Base-by-base conservation (phyloP, 2,888 invertebrate genomes). In the Cephus spinipes region DNA sequence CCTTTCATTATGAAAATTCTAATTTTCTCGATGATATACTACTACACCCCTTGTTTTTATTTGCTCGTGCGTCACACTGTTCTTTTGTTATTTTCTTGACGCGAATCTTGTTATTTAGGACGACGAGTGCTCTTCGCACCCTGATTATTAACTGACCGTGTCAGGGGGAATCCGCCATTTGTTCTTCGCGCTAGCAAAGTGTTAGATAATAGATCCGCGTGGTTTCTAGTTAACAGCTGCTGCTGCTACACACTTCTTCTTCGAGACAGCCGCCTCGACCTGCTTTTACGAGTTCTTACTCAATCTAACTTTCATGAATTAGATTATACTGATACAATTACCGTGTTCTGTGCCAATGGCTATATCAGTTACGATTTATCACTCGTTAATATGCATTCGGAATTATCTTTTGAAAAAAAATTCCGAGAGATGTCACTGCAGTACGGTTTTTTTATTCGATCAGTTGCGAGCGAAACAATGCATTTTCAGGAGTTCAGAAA, bases 211-310 rank as follows among this genome's bases (percentile, higher is more conserved):
- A 3, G 9, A 55, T 55, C 9, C 23, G 55, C 55, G 23, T 55
- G 23, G 23, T 55, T 55, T 35, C 35, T 35, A 35, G 35, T 35
- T 55, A 55, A 15, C 55, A 55, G 55, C 55, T 55, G 55, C 9
- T 9, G 55, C 55, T 23, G 9, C 55, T 71, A 11, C 32, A 71
- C 23, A n/a, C 23, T 11, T 15, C 71, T 32, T 32, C 4, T 30
- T 71, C 11, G 30, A 82, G 83, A 80, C 79, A 82, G 81, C 83
- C 81, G 81, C 87, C 87, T 87, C 86, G 88, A 88, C 86, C 87
- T 82, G 85, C 83, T 88, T 88, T 83, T 84, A 83, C 84, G 81
- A 87, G 86, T 84, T 84, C 80, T 83, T 83, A 83, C 84, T 84
- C 85, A 84, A 86, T 82, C 81, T 81, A 15, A 85, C 85, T 86